These are phyloP conservation scores for Microtus pennsylvanicus DNA, from an alignment of 2,113 vertebrate genomes.

Conservation along the genomic window DNA sequence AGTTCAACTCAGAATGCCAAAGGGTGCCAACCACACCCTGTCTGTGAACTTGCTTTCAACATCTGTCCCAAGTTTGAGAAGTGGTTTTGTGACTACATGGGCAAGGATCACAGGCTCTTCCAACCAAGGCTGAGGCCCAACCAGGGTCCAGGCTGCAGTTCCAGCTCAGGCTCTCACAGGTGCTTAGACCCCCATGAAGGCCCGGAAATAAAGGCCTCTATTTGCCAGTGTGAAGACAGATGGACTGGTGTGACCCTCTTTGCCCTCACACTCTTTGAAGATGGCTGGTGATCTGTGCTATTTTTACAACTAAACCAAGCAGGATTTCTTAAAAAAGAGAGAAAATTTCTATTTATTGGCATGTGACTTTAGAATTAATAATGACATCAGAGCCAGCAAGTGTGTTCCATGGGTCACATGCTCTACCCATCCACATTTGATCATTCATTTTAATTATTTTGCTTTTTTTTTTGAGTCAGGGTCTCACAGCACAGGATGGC, in stretches of 20 bases:
- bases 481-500: background rate
- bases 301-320: background rate
- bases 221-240: background rate
- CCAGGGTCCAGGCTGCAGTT: background rate
- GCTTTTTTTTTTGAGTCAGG: background rate
- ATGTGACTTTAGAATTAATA: slow-evolving; percentile 47
- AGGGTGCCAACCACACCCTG: background rate
- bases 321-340: background rate
- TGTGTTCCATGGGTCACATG: background rate
- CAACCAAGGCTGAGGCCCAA: background rate
- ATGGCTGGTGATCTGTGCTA: background rate
- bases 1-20: background rate
- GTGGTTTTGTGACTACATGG: background rate
- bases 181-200: background rate
- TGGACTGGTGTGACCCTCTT: background rate
- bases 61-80: background rate
- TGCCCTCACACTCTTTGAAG: background rate
- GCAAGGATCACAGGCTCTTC: background rate
- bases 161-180: background rate
- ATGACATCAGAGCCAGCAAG: background rate
- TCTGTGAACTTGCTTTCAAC: background rate
- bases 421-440: background rate
- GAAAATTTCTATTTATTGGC: background rate
- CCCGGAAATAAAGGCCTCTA: background rate
- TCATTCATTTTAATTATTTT: slow-evolving; percentile 23